phyloP scores from a whole-genome alignment of 2,888 invertebrate genomes.

The Lasioglossum zephyrum region DNA sequence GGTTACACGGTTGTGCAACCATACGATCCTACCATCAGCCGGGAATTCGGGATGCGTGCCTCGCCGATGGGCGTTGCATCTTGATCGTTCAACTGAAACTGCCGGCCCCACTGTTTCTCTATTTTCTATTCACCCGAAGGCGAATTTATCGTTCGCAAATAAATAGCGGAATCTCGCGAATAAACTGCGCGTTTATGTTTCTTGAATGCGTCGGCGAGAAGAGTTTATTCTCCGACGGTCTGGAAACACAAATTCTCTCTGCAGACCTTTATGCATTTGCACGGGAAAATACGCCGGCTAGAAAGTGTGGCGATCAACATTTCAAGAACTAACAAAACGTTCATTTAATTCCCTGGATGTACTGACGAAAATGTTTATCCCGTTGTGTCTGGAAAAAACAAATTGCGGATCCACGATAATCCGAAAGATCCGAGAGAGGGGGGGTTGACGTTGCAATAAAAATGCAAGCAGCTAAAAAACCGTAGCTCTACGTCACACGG shows the following conservation, averaged over 20 bases:
- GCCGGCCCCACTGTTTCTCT: neutral
- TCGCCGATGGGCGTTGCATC: neutral
- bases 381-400: neutral
- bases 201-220: neutral
- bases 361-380: neutral
- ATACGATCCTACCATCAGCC: neutral
- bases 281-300: neutral
- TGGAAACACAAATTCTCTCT: neutral
- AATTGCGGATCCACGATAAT: too few relatives aligned
- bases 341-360: neutral
- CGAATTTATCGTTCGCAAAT: neutral
- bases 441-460: neutral
- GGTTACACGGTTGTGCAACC: constrained; percentile 23
- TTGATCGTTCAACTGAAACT: neutral
- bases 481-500: neutral
- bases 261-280: neutral
- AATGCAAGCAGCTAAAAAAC: neutral
- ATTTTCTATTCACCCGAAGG: neutral
- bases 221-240: neutral
- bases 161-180: neutral
- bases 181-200: neutral
- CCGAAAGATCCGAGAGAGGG: neutral
- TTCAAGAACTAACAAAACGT: neutral
- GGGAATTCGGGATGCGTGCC: neutral
- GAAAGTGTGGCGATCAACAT: neutral